These are phyloP conservation scores for Falco cherrug DNA, from an alignment of 2,797 vertebrate genomes.

Conservation along the genomic window DNA sequence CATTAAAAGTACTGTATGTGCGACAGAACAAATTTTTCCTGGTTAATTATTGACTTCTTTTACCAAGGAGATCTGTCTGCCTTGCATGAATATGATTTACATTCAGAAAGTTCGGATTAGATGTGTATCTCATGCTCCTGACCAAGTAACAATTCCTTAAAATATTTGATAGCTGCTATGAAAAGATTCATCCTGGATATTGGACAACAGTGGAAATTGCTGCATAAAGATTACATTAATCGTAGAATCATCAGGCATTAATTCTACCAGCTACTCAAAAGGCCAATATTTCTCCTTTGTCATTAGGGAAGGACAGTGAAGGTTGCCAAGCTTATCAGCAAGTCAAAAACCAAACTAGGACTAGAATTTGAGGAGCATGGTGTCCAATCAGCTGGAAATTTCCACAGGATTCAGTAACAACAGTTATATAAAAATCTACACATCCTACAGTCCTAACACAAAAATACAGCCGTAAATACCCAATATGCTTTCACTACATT, in stretches of 20 bases:
- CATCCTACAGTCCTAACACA: not conserved
- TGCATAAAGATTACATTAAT: slow-evolving; percentile 32
- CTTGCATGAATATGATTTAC: not conserved
- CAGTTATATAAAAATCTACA: not conserved
- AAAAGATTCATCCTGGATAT: slow-evolving; percentile 1
- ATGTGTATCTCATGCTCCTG: not conserved
- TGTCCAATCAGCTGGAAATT: not conserved
- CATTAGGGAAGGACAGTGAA: not conserved
- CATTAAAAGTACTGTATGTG: not conserved
- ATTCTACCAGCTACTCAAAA: not conserved
- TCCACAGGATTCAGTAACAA: not conserved
- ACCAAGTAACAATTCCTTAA: not conserved
- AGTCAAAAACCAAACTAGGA: not conserved
- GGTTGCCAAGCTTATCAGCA: not conserved
- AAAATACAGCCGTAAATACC: not conserved
- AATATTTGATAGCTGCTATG: not conserved
- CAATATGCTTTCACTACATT: not conserved
- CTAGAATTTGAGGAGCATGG: not conserved
- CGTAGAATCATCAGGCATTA: slow-evolving; percentile 5
- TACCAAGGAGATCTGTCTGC: not conserved
- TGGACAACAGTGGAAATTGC: slow-evolving; percentile 12
- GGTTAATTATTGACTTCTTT: slow-evolving; percentile 22
- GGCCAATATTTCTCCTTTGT: not conserved
- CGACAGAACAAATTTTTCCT: not conserved
- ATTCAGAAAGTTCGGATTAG: slow-evolving; percentile 20